Conservation (phyloP, 2,113 vertebrate species). For the Hystrix cristata region DNA sequence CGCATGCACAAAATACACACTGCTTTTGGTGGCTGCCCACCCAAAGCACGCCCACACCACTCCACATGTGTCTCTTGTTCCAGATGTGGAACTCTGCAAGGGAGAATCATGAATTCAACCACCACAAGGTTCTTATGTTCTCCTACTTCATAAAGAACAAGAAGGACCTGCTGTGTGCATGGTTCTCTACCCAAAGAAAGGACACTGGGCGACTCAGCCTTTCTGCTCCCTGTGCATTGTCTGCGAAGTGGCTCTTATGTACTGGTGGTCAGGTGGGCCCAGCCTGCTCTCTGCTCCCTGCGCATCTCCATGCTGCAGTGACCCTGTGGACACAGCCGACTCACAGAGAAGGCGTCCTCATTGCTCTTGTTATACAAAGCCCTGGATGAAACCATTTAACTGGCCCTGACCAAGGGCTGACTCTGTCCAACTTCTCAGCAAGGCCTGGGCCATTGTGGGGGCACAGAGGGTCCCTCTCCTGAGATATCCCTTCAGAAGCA, state of each 20-base stretch:
- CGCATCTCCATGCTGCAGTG: neutral
- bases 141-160: neutral
- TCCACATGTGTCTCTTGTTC: fast-evolving
- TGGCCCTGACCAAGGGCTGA: neutral
- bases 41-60: neutral
- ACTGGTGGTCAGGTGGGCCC: neutral
- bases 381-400: neutral
- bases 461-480: neutral
- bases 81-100: neutral
- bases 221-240: neutral
- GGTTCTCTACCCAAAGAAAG: neutral
- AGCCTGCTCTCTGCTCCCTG: neutral
- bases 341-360: neutral
- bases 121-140: neutral
- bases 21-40: neutral
- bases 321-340: neutral
- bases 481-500: neutral
- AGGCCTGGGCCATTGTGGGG: neutral
- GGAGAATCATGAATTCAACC: neutral
- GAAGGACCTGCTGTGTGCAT: neutral
- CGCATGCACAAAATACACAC: neutral
- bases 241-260: neutral
- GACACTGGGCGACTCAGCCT: neutral
- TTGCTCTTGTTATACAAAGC: neutral
- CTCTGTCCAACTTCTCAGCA: neutral